phyloP scores from a whole-genome alignment of 1,140 invertebrate species.

The Lucilia cuprina region DNA sequence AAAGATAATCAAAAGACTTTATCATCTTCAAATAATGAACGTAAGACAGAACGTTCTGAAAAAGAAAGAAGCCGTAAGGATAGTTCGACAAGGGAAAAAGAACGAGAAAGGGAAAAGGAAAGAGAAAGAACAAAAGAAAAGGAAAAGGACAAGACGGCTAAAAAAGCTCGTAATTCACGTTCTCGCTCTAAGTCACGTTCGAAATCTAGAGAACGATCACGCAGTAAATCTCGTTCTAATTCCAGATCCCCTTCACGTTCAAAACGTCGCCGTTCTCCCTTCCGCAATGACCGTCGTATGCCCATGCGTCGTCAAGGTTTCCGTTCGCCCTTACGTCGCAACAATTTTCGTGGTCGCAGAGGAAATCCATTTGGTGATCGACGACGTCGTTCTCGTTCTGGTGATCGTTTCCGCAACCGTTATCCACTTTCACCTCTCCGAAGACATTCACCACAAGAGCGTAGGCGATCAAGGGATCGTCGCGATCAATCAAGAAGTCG shows the following conservation, averaged over 20 bases:
- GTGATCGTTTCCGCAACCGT: conserved; percentile 52
- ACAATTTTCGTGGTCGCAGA: conserved; percentile 39
- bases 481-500: conserved; percentile 43
- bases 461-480: conserved; percentile 45
- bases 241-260: conserved; percentile 29
- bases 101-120: conserved; percentile 8
- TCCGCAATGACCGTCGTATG: conserved; percentile 45
- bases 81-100: not conserved
- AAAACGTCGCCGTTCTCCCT: conserved; percentile 47
- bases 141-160: conserved; percentile 17
- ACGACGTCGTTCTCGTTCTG: conserved; percentile 47
- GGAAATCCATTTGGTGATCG: conserved; percentile 56
- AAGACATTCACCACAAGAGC: conserved; percentile 43
- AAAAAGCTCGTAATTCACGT: conserved; percentile 21
- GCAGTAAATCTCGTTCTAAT: conserved; percentile 36
- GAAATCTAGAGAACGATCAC: conserved; percentile 33
- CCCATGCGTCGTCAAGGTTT: conserved; percentile 31
- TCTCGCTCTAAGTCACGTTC: conserved; percentile 34
- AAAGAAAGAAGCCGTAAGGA: not conserved
- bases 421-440: conserved; percentile 53
- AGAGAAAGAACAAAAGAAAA: conserved; percentile 33
- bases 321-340: conserved; percentile 38
- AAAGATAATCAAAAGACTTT: not conserved
- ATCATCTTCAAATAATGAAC: not conserved
- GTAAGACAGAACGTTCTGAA: not conserved